Percentiles rank a stretch among this genome's conserved stretches.
Evolutionary conservation across 2,888 invertebrate species (phyloP).

Genomic region (Agriopis leucophaearia): DNA sequence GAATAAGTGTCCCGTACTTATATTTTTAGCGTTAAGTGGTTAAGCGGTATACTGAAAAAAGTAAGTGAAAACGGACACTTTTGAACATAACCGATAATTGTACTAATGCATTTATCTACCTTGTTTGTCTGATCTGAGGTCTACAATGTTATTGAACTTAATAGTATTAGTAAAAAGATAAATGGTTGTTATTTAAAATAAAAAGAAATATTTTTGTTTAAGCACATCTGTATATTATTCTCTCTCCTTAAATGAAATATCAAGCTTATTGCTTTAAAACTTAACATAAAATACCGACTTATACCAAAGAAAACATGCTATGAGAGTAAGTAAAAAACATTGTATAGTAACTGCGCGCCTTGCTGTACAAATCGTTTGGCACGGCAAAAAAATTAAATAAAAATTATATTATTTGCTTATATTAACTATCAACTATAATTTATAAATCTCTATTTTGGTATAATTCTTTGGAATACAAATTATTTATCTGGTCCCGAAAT

Average conservation of each 20-base stretch:
- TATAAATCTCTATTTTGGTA: neutral
- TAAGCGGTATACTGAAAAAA: too few relatives aligned
- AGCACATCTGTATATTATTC: slow-evolving; percentile 74
- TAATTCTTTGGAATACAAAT: neutral
- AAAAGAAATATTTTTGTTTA: slow-evolving; percentile 66
- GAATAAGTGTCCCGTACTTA: too few relatives aligned
- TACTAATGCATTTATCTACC: too few relatives aligned
- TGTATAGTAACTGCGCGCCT: slow-evolving; percentile 32
- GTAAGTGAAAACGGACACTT: too few relatives aligned
- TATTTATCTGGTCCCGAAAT: slow-evolving; percentile 15
- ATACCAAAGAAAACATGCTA: slow-evolving; percentile 45
- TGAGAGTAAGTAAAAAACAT: slow-evolving; percentile 35
- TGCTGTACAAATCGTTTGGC: slow-evolving; percentile 31
- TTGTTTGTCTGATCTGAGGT: too few relatives aligned
- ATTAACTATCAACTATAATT: neutral
- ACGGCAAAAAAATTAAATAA: slow-evolving; percentile 6
- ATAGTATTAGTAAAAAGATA: neutral
- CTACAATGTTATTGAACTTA: neutral
- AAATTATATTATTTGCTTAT: slow-evolving; percentile 7
- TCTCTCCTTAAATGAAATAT: slow-evolving; percentile 61
- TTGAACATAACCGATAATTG: too few relatives aligned
- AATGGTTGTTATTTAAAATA: slow-evolving; percentile 25
- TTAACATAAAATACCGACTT: slow-evolving; percentile 48
- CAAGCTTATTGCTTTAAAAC: slow-evolving; percentile 68
- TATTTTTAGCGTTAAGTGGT: too few relatives aligned